Conservation (phyloP, 2,113 vertebrate species). For the Azemiops feae region DNA sequence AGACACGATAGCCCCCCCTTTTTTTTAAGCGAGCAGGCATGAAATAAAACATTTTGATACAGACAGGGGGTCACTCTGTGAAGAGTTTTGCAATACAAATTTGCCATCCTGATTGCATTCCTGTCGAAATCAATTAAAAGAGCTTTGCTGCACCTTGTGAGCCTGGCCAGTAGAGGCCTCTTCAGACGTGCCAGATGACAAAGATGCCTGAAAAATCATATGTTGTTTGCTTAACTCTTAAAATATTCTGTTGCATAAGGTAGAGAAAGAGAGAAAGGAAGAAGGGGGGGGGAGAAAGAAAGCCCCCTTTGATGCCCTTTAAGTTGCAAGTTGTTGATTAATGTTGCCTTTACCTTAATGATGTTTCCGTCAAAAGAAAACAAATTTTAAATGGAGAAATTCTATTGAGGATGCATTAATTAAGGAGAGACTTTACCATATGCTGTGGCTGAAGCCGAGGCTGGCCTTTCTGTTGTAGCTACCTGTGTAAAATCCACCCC, state of each 20-base stretch:
- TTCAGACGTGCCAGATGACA: constrained; percentile 83
- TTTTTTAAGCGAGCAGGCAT: not conserved
- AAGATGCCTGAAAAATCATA: constrained; percentile 46
- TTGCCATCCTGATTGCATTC: constrained; percentile 15
- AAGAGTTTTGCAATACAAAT: constrained; percentile 59
- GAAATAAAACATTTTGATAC: constrained; percentile 26
- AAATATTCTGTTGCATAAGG: constrained; percentile 70
- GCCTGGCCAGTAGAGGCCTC: constrained; percentile 93
- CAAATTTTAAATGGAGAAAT: constrained; percentile 88
- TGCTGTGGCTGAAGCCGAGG: constrained; percentile 76
- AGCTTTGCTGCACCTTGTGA: constrained; percentile 65
- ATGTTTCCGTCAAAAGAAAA: constrained; percentile 86
- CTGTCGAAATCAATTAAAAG: constrained; percentile 35
- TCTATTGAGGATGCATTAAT: constrained; percentile 84
- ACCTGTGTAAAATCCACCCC: constrained; percentile 87
- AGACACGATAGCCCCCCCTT: constrained; percentile 21
- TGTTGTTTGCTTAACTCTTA: constrained; percentile 70
- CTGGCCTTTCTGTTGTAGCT: constrained; percentile 84
- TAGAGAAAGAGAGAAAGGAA: not conserved
- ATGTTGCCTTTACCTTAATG: constrained; percentile 86
- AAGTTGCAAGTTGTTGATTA: constrained; percentile 83
- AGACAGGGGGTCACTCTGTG: constrained; percentile 45
- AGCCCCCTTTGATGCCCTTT: constrained; percentile 82
- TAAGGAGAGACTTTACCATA: constrained; percentile 80
- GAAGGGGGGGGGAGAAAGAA: not conserved